Base-by-base conservation (phyloP, 1,140 invertebrate species). In the Ganaspis sp. region DNA sequence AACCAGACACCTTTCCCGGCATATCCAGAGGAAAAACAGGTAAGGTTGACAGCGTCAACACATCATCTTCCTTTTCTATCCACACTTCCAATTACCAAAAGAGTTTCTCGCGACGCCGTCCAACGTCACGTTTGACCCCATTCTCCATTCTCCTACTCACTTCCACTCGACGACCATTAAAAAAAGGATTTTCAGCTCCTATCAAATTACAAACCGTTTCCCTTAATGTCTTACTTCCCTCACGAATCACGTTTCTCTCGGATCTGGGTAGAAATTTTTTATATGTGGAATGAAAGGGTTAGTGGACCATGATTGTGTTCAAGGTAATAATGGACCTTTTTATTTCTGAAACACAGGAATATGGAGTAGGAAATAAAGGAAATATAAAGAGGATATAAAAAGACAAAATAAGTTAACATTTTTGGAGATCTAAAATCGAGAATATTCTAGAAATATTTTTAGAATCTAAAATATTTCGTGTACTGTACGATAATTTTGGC, bases 11-110 rank as follows among this genome's bases (percentile, higher is more conserved):
- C 45, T 85, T 91, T 74, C 87, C 90, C 5, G 90, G 89, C 12
- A 90, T 91, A 76, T 90, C 89, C 4, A 84, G 89, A 26, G 90
- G 90, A n/a, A 91, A 91, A 80, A 89, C 89, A 88, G 89, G 90
- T 91, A 86, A 90, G 87, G 23, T 19, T 21, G 26, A 40, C n/a
- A 53, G 29, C 34, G 17, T 19, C 11, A 54, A 40, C 38, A 26
- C 37, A 49, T 37, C 58, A 19, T 21, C n/a, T n/a, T n/a, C 11
- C n/a, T 17, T 42, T 74, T 40, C n/a, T n/a, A 15, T 45, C 29
- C 38, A 64, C 54, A 26, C 29, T 70, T 69, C 72, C 58, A 69
- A 42, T 70, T 69, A 54, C 38, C 72, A 38, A 45, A 54, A 37
- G 72, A 40, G 29, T 58, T 73, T 49, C 26, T 53, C 49, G 40